phyloP scores from a whole-genome alignment of 2,113 vertebrate species.

The Nematolebias whitei region DNA sequence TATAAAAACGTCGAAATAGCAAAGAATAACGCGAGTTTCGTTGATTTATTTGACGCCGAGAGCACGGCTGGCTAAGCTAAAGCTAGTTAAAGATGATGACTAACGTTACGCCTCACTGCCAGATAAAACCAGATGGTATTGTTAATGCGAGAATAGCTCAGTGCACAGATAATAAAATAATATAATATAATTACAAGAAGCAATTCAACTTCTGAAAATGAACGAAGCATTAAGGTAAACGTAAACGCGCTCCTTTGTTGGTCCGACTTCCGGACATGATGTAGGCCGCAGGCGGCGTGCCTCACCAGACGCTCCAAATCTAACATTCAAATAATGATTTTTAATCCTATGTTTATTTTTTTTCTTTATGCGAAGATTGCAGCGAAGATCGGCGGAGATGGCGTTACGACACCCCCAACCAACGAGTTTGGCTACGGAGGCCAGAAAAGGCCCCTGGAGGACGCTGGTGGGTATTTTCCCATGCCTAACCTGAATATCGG shows the following conservation, averaged over 20 bases:
- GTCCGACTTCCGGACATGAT: constrained; percentile 36
- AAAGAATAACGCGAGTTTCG: not conserved
- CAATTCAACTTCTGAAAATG: too few relatives aligned
- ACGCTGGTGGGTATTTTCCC: constrained; percentile 91
- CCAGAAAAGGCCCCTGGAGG: constrained; percentile 98
- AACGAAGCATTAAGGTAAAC: not conserved
- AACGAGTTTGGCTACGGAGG: constrained; percentile 95
- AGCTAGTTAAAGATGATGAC: constrained; percentile 6
- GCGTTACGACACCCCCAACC: constrained; percentile 84
- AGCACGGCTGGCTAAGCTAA: constrained; percentile 20
- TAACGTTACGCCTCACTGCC: constrained; percentile 22
- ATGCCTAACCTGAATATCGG: constrained; percentile 80
- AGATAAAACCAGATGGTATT: not conserved
- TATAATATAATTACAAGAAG: too few relatives aligned
- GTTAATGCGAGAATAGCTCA: fast-evolving
- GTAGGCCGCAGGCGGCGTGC: constrained; percentile 51
- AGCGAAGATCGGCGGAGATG: constrained; percentile 97
- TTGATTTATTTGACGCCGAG: not conserved
- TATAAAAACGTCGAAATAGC: fast-evolving
- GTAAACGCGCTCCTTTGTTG: constrained; percentile 56
- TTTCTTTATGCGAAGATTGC: constrained; percentile 85
- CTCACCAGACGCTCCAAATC: fast-evolving
- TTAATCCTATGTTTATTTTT: too few relatives aligned
- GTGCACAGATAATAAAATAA: fast-evolving
- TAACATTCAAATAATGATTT: not conserved